phyloP scores from a whole-genome alignment of 2,888 invertebrate species.

The Nasonovia ribisnigri region DNA sequence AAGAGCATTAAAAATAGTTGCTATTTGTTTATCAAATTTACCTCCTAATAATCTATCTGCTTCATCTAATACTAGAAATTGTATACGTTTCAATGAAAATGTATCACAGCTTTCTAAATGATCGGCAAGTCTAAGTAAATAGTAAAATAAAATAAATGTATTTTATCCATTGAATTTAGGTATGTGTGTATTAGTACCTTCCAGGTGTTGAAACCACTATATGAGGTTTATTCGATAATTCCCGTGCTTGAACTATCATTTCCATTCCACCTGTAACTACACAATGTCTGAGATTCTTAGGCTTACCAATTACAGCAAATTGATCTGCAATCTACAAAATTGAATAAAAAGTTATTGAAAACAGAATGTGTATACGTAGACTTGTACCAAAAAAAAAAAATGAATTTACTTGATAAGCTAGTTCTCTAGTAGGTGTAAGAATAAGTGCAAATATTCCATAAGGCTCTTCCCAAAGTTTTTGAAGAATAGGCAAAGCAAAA shows the following conservation, averaged over 20 bases:
- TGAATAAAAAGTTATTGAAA: conserved; percentile 15
- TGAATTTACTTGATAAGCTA: conserved; percentile 82
- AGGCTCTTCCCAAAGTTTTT: conserved; percentile 92
- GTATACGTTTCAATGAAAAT: conserved; percentile 82
- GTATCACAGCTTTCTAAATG: conserved; percentile 90
- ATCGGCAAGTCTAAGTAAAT: conserved; percentile 81
- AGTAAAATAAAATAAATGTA: conserved; percentile 1
- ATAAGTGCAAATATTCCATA: conserved; percentile 95
- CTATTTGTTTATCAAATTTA: conserved; percentile 85
- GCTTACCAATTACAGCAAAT: conserved; percentile 91
- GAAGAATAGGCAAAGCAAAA: conserved; percentile 94
- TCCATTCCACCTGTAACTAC: conserved; percentile 96
- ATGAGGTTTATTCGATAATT: conserved; percentile 88
- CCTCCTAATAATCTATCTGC: conserved; percentile 90
- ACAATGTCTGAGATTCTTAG: conserved; percentile 84
- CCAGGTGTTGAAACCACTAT: conserved; percentile 98
- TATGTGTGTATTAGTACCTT: conserved; percentile 68
- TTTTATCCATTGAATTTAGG: background rate
- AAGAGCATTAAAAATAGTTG: conserved; percentile 82
- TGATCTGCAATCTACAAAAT: conserved; percentile 88
- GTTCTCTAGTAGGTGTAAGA: conserved; percentile 93
- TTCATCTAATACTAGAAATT: conserved; percentile 94
- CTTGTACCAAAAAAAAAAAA: background rate
- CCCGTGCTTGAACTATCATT: conserved; percentile 88
- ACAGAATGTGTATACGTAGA: background rate